Evolutionary conservation across 2,888 invertebrate species (phyloP).

Genomic region (Hirtodrosophila histrioides): DNA sequence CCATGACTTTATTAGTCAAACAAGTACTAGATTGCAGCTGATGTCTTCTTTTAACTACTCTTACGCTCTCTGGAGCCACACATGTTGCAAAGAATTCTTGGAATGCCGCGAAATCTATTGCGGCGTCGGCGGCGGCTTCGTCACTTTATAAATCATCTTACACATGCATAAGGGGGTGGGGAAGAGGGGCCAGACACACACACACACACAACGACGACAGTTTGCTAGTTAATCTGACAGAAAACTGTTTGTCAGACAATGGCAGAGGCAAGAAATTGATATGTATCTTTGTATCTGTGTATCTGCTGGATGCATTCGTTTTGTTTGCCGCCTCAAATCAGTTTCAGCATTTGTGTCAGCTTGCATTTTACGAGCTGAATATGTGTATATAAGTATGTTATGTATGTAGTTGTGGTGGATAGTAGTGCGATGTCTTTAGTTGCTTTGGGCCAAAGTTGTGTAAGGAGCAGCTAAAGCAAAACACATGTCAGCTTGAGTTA

Average conservation of each 20-base stretch:
- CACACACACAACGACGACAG: constrained; percentile 37
- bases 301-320: constrained; percentile 62
- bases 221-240: constrained; percentile 73
- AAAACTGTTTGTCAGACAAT: constrained; percentile 64
- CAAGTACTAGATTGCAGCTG: constrained; percentile 23
- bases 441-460: constrained; percentile 8
- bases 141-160: constrained; percentile 73
- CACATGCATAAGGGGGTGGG: constrained; percentile 4
- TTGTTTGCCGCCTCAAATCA: constrained; percentile 25
- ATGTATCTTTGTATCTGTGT: constrained; percentile 52
- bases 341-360: constrained; percentile 44
- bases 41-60: too few species aligned
- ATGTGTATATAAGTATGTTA: not conserved
- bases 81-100: constrained; percentile 62
- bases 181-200: not conserved
- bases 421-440: constrained; percentile 5
- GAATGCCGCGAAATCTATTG: constrained; percentile 64
- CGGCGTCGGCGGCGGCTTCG: constrained; percentile 37
- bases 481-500: constrained; percentile 43
- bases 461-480: constrained; percentile 29
- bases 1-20: constrained; percentile 67
- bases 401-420: not conserved
- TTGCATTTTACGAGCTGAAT: constrained; percentile 19
- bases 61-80: constrained; percentile 28
- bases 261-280: constrained; percentile 44